These are phyloP conservation scores for Frankliniella intonsa DNA, from an alignment of 2,888 invertebrate genomes.

Conservation along the genomic window DNA sequence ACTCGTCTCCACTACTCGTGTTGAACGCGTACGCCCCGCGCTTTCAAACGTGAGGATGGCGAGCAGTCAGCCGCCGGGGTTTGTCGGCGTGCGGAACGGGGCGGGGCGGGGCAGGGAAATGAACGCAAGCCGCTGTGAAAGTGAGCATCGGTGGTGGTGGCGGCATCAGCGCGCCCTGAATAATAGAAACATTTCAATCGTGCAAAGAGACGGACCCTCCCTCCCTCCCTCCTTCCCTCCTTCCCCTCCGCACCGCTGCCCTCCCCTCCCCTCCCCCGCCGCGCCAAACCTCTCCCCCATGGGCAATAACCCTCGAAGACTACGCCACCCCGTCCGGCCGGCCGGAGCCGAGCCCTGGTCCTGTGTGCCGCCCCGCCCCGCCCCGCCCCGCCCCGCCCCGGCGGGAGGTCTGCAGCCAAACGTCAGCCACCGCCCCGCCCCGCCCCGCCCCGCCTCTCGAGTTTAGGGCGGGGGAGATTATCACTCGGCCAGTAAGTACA, in stretches of 20 bases:
- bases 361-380: neutral
- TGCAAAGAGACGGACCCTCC: constrained; percentile 7
- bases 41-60: too few relatives aligned
- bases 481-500: constrained; percentile 21
- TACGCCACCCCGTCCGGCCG: neutral
- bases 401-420: constrained; percentile 17
- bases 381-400: neutral
- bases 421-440: constrained; percentile 1
- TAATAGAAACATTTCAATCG: constrained; percentile 27
- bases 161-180: neutral
- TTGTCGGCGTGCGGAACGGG: neutral
- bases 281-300: constrained; percentile 13
- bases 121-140: constrained; percentile 3
- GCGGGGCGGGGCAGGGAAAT: neutral
- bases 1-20: too few relatives aligned
- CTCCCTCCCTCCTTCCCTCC: neutral
- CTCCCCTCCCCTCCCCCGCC: neutral
- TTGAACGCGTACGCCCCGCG: too few relatives aligned
- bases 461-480: constrained; percentile 15
- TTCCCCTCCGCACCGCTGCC: neutral
- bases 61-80: too few relatives aligned
- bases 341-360: neutral
- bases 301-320: constrained; percentile 24
- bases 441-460: neutral
- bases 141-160: neutral